Evolutionary conservation across 2,888 invertebrate genomes (phyloP).

Genomic region (Epistrophe grossulariae): DNA sequence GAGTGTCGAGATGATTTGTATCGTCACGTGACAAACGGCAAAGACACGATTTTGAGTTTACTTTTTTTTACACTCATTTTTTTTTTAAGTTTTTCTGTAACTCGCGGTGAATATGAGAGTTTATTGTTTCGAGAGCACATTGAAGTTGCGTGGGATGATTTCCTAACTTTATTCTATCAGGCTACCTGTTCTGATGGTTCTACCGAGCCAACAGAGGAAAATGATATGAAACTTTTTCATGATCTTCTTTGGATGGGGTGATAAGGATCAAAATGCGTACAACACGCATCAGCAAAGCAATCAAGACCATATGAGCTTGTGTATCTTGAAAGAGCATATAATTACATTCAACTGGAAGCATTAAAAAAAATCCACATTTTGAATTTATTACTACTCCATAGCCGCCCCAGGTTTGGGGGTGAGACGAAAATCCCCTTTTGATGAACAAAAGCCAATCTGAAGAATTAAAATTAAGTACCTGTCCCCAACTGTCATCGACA

Average conservation of each 20-base stretch:
- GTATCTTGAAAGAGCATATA: background rate
- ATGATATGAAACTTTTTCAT: slow-evolving; percentile 6
- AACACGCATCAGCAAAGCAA: slow-evolving; percentile 24
- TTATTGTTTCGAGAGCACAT: slow-evolving; percentile 57
- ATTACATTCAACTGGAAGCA: slow-evolving; percentile 2
- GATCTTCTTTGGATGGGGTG: slow-evolving; percentile 14
- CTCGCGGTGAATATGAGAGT: slow-evolving; percentile 37
- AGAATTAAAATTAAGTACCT: slow-evolving; percentile 61
- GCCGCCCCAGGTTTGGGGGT: background rate
- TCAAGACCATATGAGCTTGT: background rate
- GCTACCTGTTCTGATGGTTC: slow-evolving; percentile 39
- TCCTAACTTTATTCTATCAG: slow-evolving; percentile 22
- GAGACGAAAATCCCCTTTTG: too few relatives aligned
- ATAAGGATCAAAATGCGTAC: slow-evolving; percentile 46
- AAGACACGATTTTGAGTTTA: slow-evolving; percentile 81
- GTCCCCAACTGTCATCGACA: slow-evolving; percentile 54
- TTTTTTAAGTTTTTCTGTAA: background rate
- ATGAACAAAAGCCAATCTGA: slow-evolving; percentile 16
- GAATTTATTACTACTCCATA: slow-evolving; percentile 46
- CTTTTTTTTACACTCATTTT: slow-evolving; percentile 10
- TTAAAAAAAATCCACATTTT: slow-evolving; percentile 34
- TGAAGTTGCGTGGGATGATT: slow-evolving; percentile 66
- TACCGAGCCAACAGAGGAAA: background rate
- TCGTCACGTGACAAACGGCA: slow-evolving; percentile 83
- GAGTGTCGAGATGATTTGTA: slow-evolving; percentile 83